Percentiles rank a stretch among this genome's conserved stretches.
phyloP scores from a whole-genome alignment of 2,113 vertebrate species.

The Limnothrissa miodon region DNA sequence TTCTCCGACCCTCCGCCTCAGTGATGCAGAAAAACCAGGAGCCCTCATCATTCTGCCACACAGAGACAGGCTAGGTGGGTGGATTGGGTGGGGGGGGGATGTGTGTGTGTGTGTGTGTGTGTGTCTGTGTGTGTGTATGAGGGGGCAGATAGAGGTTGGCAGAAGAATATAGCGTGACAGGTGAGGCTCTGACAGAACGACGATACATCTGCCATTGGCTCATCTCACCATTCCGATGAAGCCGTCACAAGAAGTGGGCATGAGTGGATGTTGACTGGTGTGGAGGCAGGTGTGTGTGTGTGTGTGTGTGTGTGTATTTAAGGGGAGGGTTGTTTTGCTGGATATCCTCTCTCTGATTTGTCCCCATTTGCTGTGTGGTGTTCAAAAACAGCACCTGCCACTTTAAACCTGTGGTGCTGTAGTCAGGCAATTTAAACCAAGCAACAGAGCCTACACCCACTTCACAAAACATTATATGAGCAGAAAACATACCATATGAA shows the following conservation, averaged over 20 bases:
- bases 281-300: not conserved
- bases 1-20: slow-evolving; percentile 45
- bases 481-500: not conserved
- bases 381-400: not conserved
- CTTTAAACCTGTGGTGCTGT: not conserved
- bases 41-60: not conserved
- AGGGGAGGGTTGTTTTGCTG: not conserved
- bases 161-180: not conserved
- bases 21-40: slow-evolving; percentile 31
- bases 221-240: slow-evolving; percentile 11
- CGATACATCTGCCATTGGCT: slow-evolving; percentile 48
- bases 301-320: not conserved
- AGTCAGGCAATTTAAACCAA: not conserved
- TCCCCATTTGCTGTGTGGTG: not conserved
- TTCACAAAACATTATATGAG: not conserved
- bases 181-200: slow-evolving; percentile 30
- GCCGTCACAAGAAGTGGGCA: not conserved
- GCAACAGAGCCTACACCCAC: not conserved
- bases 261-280: not conserved
- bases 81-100: no score
- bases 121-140: no score
- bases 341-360: not conserved
- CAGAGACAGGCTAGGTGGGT: not conserved
- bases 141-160: slow-evolving; percentile 1
- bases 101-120: no score